Conservation (phyloP, 2,888 invertebrate species). For the Drosophila eohydei region DNA sequence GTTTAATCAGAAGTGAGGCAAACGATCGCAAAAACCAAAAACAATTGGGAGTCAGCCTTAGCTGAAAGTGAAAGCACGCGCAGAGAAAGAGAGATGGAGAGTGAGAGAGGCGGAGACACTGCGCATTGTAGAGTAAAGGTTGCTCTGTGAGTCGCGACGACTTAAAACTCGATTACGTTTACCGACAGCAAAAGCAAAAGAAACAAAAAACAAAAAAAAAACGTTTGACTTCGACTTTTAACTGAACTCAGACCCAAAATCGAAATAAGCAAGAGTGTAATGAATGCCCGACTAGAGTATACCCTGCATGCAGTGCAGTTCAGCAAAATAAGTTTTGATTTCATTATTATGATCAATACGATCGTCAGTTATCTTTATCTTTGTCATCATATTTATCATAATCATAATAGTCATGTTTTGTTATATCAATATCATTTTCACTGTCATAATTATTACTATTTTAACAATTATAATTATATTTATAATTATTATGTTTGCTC, state of each 20-base stretch:
- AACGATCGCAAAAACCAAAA: constrained; percentile 55
- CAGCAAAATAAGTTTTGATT: background rate
- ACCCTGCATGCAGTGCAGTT: background rate
- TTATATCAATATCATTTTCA: background rate
- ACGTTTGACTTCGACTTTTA: constrained; percentile 23
- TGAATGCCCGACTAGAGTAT: background rate
- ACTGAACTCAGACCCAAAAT: constrained; percentile 29
- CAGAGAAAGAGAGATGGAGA: constrained; percentile 10
- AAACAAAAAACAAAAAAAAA: constrained; percentile 24
- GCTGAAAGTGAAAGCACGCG: constrained; percentile 79
- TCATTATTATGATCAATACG: background rate
- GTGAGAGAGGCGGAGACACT: constrained; percentile 22
- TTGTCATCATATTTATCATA: background rate
- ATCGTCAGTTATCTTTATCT: background rate
- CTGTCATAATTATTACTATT: background rate
- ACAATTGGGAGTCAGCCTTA: constrained; percentile 64
- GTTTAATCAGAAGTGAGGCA: constrained; percentile 57
- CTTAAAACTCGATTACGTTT: constrained; percentile 54
- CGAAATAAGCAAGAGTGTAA: background rate
- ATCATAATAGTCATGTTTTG: background rate
- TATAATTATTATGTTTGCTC: too few relatives aligned
- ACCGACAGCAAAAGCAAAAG: constrained; percentile 41
- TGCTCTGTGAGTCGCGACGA: constrained; percentile 48
- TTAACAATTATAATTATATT: too few relatives aligned
- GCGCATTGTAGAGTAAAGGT: constrained; percentile 43